Percentiles rank a stretch among this genome's conserved stretches.
phyloP scores from a whole-genome alignment of 2,113 vertebrate genomes.

The Gavia stellata region DNA sequence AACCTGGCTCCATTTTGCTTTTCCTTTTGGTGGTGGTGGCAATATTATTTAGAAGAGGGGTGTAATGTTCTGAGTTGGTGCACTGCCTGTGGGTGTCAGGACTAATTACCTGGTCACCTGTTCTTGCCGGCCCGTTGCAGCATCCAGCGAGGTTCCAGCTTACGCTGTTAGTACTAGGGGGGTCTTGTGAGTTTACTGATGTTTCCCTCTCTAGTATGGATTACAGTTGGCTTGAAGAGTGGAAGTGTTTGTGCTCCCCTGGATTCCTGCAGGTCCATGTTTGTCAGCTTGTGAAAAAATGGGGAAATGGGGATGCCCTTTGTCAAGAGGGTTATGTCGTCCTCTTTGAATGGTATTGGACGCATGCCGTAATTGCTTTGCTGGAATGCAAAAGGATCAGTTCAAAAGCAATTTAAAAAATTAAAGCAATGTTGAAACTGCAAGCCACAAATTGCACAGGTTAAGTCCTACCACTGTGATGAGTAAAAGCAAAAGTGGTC shows the following conservation, averaged over 20 bases:
- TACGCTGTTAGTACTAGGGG: neutral
- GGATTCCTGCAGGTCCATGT: neutral
- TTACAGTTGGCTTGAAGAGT: neutral
- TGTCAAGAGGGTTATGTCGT: neutral
- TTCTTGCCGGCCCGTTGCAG: neutral
- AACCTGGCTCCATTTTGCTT: constrained; percentile 6
- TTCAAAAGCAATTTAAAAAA: neutral
- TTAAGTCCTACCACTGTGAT: neutral
- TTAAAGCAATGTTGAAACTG: neutral
- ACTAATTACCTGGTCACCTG: neutral
- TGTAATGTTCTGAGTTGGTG: neutral
- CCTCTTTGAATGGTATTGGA: neutral
- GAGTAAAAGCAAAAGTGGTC: neutral
- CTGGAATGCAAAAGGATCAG: neutral
- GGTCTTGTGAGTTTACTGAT: neutral
- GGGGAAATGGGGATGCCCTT: neutral
- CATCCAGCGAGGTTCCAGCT: neutral
- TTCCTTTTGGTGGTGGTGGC: neutral
- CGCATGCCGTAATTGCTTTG: neutral
- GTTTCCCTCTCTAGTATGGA: neutral
- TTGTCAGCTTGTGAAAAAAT: neutral
- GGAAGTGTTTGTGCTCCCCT: neutral
- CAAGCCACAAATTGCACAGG: neutral
- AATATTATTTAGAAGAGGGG: neutral
- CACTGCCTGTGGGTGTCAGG: neutral